phyloP scores from a whole-genome alignment of 2,113 vertebrate species.

The Acanthisitta chloris region DNA sequence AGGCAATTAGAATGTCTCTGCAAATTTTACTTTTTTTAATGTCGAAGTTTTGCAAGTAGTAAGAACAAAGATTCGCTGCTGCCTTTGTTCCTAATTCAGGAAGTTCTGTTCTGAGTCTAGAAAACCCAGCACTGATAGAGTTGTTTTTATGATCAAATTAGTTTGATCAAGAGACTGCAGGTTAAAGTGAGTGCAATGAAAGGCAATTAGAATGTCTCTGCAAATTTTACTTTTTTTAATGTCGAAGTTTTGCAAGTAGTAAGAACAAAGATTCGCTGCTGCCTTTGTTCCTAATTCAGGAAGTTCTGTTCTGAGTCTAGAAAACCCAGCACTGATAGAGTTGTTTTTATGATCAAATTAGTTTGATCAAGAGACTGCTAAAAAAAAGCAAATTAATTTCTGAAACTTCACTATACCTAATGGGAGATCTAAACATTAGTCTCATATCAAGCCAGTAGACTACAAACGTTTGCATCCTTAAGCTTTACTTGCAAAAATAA shows the following conservation, averaged over 20 bases:
- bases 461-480: background rate
- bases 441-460: background rate
- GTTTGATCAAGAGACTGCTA: background rate
- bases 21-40: background rate
- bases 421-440: background rate
- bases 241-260: background rate
- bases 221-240: background rate
- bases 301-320: background rate
- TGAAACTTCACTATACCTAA: background rate
- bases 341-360: constrained; percentile 4
- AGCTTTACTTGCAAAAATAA: constrained; percentile 9
- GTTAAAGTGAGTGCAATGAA: background rate
- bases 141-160: constrained; percentile 4
- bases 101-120: background rate
- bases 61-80: background rate
- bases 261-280: background rate
- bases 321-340: background rate
- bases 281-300: background rate
- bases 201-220: background rate
- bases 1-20: background rate
- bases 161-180: background rate
- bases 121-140: background rate
- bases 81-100: background rate
- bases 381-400: constrained; percentile 35
- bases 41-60: background rate